A percentile compares a stretch with the other conserved stretches of the same genome.
These are phyloP conservation scores for Canis aureus DNA, from an alignment of 2,113 vertebrate species.

Conservation along the genomic window DNA sequence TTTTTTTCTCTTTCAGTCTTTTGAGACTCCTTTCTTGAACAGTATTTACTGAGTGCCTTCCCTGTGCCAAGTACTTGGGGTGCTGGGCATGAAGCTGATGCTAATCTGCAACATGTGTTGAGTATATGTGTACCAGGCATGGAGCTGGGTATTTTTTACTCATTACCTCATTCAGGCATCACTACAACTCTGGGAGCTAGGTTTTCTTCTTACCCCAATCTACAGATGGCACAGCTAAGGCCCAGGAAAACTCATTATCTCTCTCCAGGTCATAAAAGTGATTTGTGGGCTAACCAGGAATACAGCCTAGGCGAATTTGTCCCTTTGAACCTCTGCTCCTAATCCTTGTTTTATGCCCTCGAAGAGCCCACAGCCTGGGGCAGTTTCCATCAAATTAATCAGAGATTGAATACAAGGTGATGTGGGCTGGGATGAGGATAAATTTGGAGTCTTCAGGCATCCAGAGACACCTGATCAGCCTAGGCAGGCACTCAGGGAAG, in stretches of 20 bases:
- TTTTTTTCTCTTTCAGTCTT: not conserved
- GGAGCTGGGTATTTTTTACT: not conserved
- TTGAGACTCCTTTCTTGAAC: conserved; percentile 41
- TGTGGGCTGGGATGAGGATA: too few relatives aligned
- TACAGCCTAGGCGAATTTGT: not conserved
- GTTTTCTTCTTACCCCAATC: conserved; percentile 12
- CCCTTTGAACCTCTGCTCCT: not conserved
- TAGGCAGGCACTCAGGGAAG: not conserved
- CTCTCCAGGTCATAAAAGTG: not conserved
- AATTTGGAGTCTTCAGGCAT: not conserved
- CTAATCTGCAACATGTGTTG: not conserved
- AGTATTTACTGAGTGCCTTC: not conserved
- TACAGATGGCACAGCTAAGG: conserved; percentile 42
- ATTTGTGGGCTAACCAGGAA: not conserved
- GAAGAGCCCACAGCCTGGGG: not conserved
- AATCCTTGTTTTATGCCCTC: not conserved
- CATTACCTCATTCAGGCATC: not conserved
- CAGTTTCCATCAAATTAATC: not conserved
- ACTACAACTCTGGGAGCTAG: not conserved
- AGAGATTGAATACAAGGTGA: not conserved
- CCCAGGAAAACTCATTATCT: not conserved
- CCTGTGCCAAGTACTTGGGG: not conserved
- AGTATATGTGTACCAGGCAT: not conserved
- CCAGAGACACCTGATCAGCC: not conserved
- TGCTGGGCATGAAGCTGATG: not conserved